Conservation (phyloP, 1,140 invertebrate species). For the Drosophila watanabei region DNA sequence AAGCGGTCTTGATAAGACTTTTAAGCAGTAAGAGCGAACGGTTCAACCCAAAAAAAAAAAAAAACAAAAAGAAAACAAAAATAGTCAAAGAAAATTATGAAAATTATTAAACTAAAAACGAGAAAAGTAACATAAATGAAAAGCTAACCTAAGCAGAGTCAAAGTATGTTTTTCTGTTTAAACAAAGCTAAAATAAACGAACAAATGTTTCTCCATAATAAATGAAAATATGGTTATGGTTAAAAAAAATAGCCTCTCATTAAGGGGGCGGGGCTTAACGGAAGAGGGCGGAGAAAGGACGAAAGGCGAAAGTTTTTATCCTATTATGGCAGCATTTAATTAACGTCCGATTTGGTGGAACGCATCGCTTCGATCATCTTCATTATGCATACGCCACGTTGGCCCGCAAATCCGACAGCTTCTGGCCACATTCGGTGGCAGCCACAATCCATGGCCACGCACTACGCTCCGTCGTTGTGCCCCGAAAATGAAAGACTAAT, state of each 20-base stretch:
- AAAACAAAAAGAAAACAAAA: slow-evolving; percentile 13
- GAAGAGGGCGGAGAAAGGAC: not conserved
- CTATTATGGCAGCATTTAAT: slow-evolving; percentile 79
- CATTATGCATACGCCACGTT: slow-evolving; percentile 72
- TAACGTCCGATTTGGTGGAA: slow-evolving; percentile 65
- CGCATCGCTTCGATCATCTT: slow-evolving; percentile 66
- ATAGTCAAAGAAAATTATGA: slow-evolving; percentile 39
- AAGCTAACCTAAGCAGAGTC: slow-evolving; percentile 49
- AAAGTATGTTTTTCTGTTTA: slow-evolving; percentile 78
- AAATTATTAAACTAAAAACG: slow-evolving; percentile 41
- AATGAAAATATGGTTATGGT: slow-evolving; percentile 76
- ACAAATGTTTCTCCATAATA: slow-evolving; percentile 82
- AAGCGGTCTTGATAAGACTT: slow-evolving; percentile 82
- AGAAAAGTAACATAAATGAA: slow-evolving; percentile 33
- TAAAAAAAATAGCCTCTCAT: slow-evolving; percentile 56
- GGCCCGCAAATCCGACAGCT: slow-evolving; percentile 73
- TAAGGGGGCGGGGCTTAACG: slow-evolving; percentile 24
- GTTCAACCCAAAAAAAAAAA: slow-evolving; percentile 50
- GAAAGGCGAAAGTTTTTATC: slow-evolving; percentile 58
- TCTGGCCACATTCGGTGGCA: slow-evolving; percentile 65
- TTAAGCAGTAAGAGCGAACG: slow-evolving; percentile 65
- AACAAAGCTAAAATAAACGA: slow-evolving; percentile 58
- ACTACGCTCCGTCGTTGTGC: slow-evolving; percentile 2
- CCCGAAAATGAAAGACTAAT: slow-evolving; percentile 80
- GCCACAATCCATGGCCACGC: slow-evolving; percentile 29